Evolutionary conservation across 2,797 vertebrate genomes (phyloP).

Genomic region (Limnodromus scolopaceus): DNA sequence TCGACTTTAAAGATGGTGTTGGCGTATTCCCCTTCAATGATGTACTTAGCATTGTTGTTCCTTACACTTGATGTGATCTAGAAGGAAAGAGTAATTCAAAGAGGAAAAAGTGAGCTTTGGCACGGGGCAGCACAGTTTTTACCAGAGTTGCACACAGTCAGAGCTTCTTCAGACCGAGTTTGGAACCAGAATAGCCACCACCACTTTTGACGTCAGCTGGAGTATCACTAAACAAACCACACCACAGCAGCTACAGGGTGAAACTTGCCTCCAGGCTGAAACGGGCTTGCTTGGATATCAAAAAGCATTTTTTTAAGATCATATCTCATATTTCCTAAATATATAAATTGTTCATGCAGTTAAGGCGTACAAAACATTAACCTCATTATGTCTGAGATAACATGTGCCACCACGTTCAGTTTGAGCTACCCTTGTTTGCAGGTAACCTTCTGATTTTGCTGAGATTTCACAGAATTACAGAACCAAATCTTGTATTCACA

Average conservation of each 20-base stretch:
- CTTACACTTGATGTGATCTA: slow-evolving; percentile 78
- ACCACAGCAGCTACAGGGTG: background rate
- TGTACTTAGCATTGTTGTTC: slow-evolving; percentile 71
- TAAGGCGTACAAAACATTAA: background rate
- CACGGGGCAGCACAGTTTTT: background rate
- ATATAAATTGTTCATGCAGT: background rate
- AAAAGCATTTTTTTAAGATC: accelerated
- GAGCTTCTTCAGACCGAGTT: background rate
- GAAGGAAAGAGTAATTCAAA: background rate
- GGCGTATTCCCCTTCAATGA: slow-evolving; percentile 74
- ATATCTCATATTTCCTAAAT: background rate
- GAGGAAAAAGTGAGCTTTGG: background rate
- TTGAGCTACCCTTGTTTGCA: background rate
- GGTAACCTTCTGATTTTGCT: background rate
- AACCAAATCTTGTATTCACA: background rate
- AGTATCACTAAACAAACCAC: background rate
- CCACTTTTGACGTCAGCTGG: background rate
- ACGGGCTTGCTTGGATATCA: background rate
- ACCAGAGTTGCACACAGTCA: background rate
- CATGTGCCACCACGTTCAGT: accelerated
- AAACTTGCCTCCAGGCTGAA: background rate
- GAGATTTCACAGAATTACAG: background rate
- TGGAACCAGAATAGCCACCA: background rate
- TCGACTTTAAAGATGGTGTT: slow-evolving; percentile 78
- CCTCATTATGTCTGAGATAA: background rate